These are phyloP conservation scores for Drosophila persimilis DNA, from an alignment of 1,140 invertebrate genomes.

Conservation along the genomic window DNA sequence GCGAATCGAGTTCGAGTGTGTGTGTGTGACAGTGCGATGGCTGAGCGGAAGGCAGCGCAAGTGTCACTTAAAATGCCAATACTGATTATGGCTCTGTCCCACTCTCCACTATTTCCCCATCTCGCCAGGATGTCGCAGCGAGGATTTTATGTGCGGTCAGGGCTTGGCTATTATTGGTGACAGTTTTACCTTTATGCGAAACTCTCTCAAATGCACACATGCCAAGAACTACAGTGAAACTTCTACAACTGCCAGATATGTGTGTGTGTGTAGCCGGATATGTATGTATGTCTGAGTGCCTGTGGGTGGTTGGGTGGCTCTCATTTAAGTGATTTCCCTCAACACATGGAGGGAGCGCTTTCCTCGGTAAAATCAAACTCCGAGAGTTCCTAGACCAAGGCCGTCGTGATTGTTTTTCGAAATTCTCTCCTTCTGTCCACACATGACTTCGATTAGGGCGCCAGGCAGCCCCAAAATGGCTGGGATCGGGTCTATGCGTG, in stretches of 20 bases:
- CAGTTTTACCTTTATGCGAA: constrained; percentile 75
- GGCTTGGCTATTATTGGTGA: constrained; percentile 73
- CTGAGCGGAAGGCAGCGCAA: constrained; percentile 31
- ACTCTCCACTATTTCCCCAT: not conserved
- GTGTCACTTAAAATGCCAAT: constrained; percentile 78
- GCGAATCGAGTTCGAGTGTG: constrained; percentile 33
- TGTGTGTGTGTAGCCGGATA: not conserved
- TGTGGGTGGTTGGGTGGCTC: constrained; percentile 2
- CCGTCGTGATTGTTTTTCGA: constrained; percentile 61
- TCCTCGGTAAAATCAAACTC: constrained; percentile 2
- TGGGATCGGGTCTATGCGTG: constrained; percentile 48
- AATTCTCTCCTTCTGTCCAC: constrained; percentile 56
- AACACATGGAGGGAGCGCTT: constrained; percentile 31
- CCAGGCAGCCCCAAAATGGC: constrained; percentile 18
- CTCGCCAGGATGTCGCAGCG: constrained; percentile 26
- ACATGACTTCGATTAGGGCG: constrained; percentile 46
- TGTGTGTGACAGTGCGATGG: constrained; percentile 14
- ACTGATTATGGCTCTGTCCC: constrained; percentile 62
- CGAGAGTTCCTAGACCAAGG: constrained; percentile 12
- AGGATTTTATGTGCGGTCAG: constrained; percentile 72
- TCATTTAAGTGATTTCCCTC: constrained; percentile 67
- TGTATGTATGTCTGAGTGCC: not conserved
- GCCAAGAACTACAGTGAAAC: not conserved
- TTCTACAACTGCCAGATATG: not conserved
- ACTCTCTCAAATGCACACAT: constrained; percentile 47